Conservation (phyloP, 2,113 vertebrate genomes). For the Sander vitreus region DNA sequence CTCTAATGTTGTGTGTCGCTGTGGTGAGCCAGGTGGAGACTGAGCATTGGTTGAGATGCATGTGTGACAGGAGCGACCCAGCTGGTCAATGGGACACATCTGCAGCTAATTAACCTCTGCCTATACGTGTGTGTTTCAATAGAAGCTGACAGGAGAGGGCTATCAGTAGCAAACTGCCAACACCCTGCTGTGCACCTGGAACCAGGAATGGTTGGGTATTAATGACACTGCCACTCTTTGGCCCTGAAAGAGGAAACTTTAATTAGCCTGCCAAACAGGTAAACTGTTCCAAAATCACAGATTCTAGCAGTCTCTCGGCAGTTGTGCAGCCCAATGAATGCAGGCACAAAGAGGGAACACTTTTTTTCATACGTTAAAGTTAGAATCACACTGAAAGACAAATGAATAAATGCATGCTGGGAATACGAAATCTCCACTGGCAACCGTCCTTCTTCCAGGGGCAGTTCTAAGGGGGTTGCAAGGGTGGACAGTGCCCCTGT, state of each 20-base stretch:
- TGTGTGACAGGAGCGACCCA: constrained; percentile 24
- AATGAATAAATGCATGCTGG: constrained; percentile 7
- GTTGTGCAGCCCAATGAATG: neutral
- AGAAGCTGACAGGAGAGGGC: constrained; percentile 21
- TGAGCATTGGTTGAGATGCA: neutral
- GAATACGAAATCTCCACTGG: neutral
- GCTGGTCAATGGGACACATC: constrained; percentile 44
- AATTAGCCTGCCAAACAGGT: constrained; percentile 12
- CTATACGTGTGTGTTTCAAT: constrained; percentile 9
- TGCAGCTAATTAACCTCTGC: constrained; percentile 58
- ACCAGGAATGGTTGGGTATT: constrained; percentile 18
- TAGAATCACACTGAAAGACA: neutral
- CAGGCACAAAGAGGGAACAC: neutral
- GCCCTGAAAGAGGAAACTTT: neutral
- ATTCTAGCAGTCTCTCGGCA: neutral
- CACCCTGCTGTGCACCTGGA: constrained; percentile 34
- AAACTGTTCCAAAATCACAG: constrained; percentile 1
- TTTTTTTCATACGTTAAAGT: neutral
- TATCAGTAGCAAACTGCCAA: constrained; percentile 26
- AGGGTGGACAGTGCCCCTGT: too few species aligned
- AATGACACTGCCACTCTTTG: constrained; percentile 21
- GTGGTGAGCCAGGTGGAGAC: neutral
- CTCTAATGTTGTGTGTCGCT: neutral
- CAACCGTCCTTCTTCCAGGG: neutral
- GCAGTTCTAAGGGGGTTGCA: too few species aligned